Percentiles rank a stretch among this genome's conserved stretches.
These are phyloP conservation scores for Ochotona princeps DNA, from an alignment of 2,113 vertebrate genomes.

Conservation along the genomic window DNA sequence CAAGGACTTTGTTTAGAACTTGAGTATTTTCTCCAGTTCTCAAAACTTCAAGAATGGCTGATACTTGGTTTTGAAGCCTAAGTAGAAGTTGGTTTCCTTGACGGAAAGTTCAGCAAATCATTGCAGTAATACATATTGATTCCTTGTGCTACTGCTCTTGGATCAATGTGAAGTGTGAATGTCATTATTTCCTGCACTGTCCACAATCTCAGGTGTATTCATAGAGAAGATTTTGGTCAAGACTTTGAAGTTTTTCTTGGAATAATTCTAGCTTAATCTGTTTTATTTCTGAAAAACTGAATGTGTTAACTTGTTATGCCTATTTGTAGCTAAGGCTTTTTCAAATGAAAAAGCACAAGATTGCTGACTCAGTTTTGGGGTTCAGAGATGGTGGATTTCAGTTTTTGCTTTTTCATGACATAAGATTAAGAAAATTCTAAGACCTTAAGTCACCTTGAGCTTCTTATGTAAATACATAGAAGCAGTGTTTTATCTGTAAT, in stretches of 20 bases:
- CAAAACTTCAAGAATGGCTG: constrained; percentile 36
- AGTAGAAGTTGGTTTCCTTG: constrained; percentile 56
- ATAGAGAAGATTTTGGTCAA: background rate
- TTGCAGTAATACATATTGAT: constrained; percentile 52
- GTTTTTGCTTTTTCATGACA: background rate
- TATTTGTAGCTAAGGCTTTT: background rate
- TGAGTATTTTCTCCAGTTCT: constrained; percentile 32
- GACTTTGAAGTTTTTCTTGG: constrained; percentile 39
- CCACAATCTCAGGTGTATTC: constrained; percentile 6
- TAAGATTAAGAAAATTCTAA: background rate
- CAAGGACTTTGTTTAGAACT: background rate
- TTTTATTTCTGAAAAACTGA: background rate
- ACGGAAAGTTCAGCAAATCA: constrained; percentile 61
- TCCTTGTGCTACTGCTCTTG: constrained; percentile 11
- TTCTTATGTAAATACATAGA: background rate
- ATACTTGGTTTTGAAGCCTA: constrained; percentile 46
- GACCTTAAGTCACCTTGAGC: background rate
- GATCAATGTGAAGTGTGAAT: constrained; percentile 41
- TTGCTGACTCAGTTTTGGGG: background rate
- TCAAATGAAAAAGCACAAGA: constrained; percentile 2
- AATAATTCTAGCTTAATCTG: background rate
- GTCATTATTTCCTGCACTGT: constrained; percentile 48
- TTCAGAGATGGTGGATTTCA: background rate
- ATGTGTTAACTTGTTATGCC: background rate
- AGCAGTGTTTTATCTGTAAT: background rate